Evolutionary conservation across 2,888 invertebrate genomes (phyloP), one percentile per base, ranked within the genome.

Genomic region (Caenorhabditis sinica): DNA sequence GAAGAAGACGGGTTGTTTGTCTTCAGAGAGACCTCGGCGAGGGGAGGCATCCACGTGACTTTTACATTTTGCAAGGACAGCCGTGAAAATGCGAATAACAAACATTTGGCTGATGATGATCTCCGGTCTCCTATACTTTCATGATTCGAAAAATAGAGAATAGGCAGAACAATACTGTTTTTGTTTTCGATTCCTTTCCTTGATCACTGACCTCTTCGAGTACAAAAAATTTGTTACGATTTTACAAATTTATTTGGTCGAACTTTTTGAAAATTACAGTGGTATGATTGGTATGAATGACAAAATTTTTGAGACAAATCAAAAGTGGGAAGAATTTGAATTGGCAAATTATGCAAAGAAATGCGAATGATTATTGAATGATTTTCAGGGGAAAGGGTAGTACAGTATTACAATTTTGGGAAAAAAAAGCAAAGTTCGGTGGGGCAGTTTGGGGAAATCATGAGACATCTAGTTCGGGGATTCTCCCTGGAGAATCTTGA

Each of bases 401-500:
- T 36, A 65, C 51, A 53, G 53, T 56, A 56, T 20, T 51, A 40
- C 36, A 53, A 13, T 75, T 40, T 15, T 17, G 71, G 51, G 28
- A 8, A 13, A 51, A 20, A 68, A 51, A 49, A 69, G 25, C 23
- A 33, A 36, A 65, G 36, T 36, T 23, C 58, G 36, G 30, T 25
- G n/a, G 8, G 49, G 49, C 49, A 49, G 49, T 20, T 6, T 17
- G 51, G 51, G 43, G 36, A 17, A 56, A 40, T 17, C 30, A 17
- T 20, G 45, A 23, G 40, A n/a, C 13, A 25, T 87, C 85, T 87
- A 91, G 89, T 91, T 91, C 73, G 88, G 83, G 28, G 91, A 85
- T 68, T 91, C 89, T 61, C 91, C 91, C 73, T 90, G 90, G 71
- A 91, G 89, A 65, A 91, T 91, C 87, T 91, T 91, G 74, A 90